Percentiles rank a stretch among this genome's conserved stretches.
Conservation (phyloP, 1,140 invertebrate genomes). For the Drosophila nikananu region DNA sequence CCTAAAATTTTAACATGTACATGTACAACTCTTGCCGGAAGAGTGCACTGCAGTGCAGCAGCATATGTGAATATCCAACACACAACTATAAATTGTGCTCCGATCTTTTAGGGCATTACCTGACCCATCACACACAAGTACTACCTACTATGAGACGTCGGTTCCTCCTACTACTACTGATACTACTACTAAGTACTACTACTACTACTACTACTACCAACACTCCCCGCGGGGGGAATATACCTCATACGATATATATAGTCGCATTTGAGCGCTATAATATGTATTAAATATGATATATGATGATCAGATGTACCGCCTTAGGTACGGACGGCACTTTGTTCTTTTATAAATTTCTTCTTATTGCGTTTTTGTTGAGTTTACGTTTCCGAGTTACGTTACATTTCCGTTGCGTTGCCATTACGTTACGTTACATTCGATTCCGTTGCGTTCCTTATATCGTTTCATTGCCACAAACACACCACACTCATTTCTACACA, state of each 20-base stretch:
- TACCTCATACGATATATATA: slow-evolving; percentile 28
- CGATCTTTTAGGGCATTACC: slow-evolving; percentile 80
- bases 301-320: slow-evolving; percentile 64
- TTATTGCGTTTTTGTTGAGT: slow-evolving; percentile 83
- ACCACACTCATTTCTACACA: slow-evolving; percentile 24
- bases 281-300: slow-evolving; percentile 23
- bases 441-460: slow-evolving; percentile 62
- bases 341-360: slow-evolving; percentile 79
- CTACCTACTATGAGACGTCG: slow-evolving; percentile 51
- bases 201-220: slow-evolving; percentile 31
- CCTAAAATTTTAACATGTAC: background rate
- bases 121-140: slow-evolving; percentile 54
- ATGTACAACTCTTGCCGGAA: slow-evolving; percentile 1
- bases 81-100: slow-evolving; percentile 69
- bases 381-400: slow-evolving; percentile 78
- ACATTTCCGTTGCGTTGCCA: slow-evolving; percentile 78
- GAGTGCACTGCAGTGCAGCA: slow-evolving; percentile 6
- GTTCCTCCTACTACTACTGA: slow-evolving; percentile 45
- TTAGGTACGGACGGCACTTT: slow-evolving; percentile 77
- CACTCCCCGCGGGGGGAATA: slow-evolving; percentile 27
- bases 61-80: slow-evolving; percentile 11
- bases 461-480: slow-evolving; percentile 43
- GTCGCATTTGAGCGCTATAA: slow-evolving; percentile 18
- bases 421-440: slow-evolving; percentile 76
- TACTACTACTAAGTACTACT: slow-evolving; percentile 37